Evolutionary conservation across 2,113 vertebrate genomes (phyloP).

Genomic region (Brachypteracias leptosomus): DNA sequence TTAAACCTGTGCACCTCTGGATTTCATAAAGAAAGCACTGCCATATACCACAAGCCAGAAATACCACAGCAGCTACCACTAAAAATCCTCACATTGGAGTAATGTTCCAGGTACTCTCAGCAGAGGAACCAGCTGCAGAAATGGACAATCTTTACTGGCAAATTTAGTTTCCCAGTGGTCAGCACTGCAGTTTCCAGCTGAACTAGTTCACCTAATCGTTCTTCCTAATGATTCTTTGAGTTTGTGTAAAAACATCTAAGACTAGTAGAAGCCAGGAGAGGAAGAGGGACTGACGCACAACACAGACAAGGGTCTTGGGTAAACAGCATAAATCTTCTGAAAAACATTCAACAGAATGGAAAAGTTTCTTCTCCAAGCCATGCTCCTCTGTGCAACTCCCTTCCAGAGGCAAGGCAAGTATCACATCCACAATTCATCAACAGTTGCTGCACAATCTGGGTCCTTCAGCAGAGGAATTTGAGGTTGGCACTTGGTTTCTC

Average conservation of each 20-base stretch:
- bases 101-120: not conserved
- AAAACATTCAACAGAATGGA: not conserved
- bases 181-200: not conserved
- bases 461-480: slow-evolving; percentile 19
- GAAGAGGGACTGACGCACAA: slow-evolving; percentile 9
- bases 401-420: not conserved
- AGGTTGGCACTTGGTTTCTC: not conserved
- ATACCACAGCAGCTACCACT: not conserved
- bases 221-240: not conserved
- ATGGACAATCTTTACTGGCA: not conserved
- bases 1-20: not conserved
- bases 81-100: not conserved
- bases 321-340: slow-evolving; percentile 38
- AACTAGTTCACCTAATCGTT: not conserved
- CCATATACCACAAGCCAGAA: not conserved
- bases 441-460: slow-evolving; percentile 39
- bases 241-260: not conserved
- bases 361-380: slow-evolving; percentile 16
- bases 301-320: not conserved
- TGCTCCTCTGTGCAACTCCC: not conserved
- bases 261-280: slow-evolving; percentile 5
- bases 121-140: not conserved
- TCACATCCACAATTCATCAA: not conserved
- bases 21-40: not conserved
- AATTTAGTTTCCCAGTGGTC: not conserved